Percentiles rank a stretch among this genome's conserved stretches.
These are phyloP conservation scores for Enteromius argenteus DNA, from an alignment of 2,797 vertebrate genomes.

Conservation along the genomic window DNA sequence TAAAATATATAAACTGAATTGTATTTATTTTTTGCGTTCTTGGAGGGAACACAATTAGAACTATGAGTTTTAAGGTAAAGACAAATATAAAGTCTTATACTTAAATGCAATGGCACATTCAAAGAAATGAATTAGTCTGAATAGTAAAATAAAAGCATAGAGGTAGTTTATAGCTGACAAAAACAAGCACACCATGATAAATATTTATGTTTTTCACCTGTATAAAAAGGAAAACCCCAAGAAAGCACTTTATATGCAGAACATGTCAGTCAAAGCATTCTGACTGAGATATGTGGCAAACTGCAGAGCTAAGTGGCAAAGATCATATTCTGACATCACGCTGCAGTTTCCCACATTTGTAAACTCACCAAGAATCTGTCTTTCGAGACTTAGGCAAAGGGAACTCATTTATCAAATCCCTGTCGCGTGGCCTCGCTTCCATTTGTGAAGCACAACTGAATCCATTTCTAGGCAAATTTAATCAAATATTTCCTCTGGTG, in stretches of 20 bases:
- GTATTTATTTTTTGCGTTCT: not conserved
- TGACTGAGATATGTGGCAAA: not conserved
- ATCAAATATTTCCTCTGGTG: slow-evolving; percentile 57
- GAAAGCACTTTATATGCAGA: not conserved
- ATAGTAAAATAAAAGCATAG: not conserved
- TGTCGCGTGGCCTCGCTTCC: slow-evolving; percentile 35
- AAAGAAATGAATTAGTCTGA: not conserved
- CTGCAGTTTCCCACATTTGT: slow-evolving; percentile 23
- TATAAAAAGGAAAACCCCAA: not conserved
- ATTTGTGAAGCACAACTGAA: slow-evolving; percentile 49
- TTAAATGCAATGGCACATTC: not conserved
- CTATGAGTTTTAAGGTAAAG: not conserved
- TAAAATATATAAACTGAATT: no score
- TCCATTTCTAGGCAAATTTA: slow-evolving; percentile 54
- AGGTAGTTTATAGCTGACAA: not conserved
- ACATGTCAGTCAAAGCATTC: not conserved
- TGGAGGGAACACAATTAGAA: not conserved
- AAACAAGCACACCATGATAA: not conserved
- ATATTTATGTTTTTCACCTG: not conserved
- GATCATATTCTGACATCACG: slow-evolving; percentile 40
- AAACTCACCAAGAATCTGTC: slow-evolving; percentile 38
- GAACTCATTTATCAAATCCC: slow-evolving; percentile 55
- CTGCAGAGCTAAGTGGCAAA: slow-evolving; percentile 8
- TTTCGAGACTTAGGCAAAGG: slow-evolving; percentile 30
- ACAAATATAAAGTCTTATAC: not conserved